Base-by-base conservation (phyloP, 2,888 invertebrate species). In the Tenthredo amoena region DNA sequence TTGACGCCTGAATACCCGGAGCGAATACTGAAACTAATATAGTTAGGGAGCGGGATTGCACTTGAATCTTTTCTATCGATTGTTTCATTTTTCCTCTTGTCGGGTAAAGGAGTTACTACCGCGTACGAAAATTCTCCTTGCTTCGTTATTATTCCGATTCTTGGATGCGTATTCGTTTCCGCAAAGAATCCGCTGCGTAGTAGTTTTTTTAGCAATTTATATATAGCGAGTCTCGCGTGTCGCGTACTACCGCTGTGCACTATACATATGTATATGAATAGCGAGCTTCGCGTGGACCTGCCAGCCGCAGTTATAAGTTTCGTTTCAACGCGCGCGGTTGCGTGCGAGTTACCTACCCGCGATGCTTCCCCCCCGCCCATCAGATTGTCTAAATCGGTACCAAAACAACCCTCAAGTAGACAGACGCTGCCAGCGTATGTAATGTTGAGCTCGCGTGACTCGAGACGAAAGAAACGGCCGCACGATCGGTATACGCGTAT, bases 311-410 rank as follows among this genome's bases (percentile, higher is more conserved):
- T n/a, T 71, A 34, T 62, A 62, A 62, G 62, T 62, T 62, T 62
- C 62, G 62, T 62, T 62, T 62, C 26, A 62, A 62, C 55, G 26
- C 62, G 62, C 3, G 26, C 26, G 62, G 62, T 26, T 26, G 62
- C 62, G 62, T 62, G 62, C 62, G 62, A 10, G 62, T 21, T 62
- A 62, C 26, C 21, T 62, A 76, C 26, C 47, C 77, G 50, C 40
- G 68, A 83, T 58, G 71, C n/a, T 62, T 12, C 62, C 43, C 47
- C 68, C 55, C 50, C 83, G 62, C 40, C 40, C 81, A 26, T 62
- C 62, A 40, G 81, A 62, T 81, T 37, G 83, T 83, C 83, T 83
- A 83, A 83, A 83, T 83, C 47, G 65, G 83, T 83, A 83, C 83
- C 68, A 68, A 83, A 83, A 83, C 83, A 83, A 83, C 83, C 83